Evolutionary conservation across 2,888 invertebrate species (phyloP).

Genomic region (Phengaris alcon): DNA sequence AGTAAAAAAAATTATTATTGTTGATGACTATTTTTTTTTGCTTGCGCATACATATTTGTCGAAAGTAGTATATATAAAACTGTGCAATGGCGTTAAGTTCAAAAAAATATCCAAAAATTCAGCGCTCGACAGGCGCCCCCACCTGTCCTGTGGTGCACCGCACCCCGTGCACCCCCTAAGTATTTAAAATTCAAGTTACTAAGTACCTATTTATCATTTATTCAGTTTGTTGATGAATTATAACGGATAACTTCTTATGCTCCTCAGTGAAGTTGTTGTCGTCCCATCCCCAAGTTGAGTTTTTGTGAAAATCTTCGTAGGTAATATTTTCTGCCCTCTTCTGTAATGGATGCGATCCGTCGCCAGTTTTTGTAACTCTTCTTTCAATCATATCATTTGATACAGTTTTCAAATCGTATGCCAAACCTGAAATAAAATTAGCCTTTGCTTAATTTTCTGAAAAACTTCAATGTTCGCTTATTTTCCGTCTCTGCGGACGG

Average conservation of each 20-base stretch:
- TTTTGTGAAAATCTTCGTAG: conserved; percentile 44
- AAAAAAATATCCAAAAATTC: no score
- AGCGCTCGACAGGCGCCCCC: no score
- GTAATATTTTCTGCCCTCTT: conserved; percentile 39
- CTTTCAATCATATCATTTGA: conserved; percentile 83
- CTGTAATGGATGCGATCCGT: conserved; percentile 78
- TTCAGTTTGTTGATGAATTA: conserved; percentile 35
- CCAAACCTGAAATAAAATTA: conserved; percentile 80
- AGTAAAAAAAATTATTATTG: no score
- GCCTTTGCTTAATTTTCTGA: no score
- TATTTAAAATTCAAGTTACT: neutral
- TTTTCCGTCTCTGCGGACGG: no score
- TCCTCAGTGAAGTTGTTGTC: conserved; percentile 82
- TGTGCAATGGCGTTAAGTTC: no score
- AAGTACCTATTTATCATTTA: neutral
- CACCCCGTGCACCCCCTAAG: no score
- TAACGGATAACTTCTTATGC: conserved; percentile 79
- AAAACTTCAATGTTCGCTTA: no score
- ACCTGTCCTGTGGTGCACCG: no score
- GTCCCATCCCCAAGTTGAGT: conserved; percentile 89
- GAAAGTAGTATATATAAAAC: no score
- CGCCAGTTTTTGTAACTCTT: conserved; percentile 86
- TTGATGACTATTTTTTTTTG: no score
- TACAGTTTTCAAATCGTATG: conserved; percentile 91
- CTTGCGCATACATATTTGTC: no score